Evolutionary conservation across 2,888 invertebrate genomes (phyloP).

Genomic region (Uloborus plumipes): DNA sequence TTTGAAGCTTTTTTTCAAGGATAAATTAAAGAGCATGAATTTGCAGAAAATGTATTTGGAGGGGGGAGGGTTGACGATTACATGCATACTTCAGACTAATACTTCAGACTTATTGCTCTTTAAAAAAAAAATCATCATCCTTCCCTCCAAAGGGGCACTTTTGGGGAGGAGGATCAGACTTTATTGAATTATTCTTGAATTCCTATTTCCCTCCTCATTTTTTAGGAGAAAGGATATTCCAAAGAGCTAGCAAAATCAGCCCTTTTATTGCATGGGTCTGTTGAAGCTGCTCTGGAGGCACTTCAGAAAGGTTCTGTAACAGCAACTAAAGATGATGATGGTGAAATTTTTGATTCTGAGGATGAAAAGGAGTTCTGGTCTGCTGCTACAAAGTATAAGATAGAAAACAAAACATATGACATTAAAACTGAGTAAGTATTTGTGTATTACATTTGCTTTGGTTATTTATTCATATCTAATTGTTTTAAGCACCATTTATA

Average conservation of each 20-base stretch:
- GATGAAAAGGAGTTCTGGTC: conserved; percentile 69
- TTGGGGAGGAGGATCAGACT: too few species aligned
- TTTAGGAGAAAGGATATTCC: conserved; percentile 73
- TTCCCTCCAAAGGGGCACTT: too few species aligned
- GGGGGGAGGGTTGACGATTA: too few species aligned
- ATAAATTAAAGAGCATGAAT: too few species aligned
- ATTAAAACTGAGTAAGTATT: conserved; percentile 72
- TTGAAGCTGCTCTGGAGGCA: conserved; percentile 71
- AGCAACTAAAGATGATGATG: conserved; percentile 66
- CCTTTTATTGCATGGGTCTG: conserved; percentile 70
- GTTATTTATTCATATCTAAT: not conserved
- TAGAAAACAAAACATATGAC: conserved; percentile 65
- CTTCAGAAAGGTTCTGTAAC: conserved; percentile 3
- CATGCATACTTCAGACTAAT: too few species aligned
- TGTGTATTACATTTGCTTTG: not conserved
- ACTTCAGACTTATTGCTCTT: too few species aligned
- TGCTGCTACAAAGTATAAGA: conserved; percentile 22
- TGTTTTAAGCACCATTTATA: too few species aligned
- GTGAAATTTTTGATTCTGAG: conserved; percentile 71
- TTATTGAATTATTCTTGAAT: too few species aligned
- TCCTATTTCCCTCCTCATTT: conserved; percentile 20
- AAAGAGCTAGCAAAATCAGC: conserved; percentile 71
- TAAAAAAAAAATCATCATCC: too few species aligned
- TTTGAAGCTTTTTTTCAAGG: too few species aligned
- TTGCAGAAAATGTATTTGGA: too few species aligned